Evolutionary conservation across 2,797 vertebrate genomes (phyloP), one percentile per base, ranked within the genome.

Genomic region (Sardinella longiceps): DNA sequence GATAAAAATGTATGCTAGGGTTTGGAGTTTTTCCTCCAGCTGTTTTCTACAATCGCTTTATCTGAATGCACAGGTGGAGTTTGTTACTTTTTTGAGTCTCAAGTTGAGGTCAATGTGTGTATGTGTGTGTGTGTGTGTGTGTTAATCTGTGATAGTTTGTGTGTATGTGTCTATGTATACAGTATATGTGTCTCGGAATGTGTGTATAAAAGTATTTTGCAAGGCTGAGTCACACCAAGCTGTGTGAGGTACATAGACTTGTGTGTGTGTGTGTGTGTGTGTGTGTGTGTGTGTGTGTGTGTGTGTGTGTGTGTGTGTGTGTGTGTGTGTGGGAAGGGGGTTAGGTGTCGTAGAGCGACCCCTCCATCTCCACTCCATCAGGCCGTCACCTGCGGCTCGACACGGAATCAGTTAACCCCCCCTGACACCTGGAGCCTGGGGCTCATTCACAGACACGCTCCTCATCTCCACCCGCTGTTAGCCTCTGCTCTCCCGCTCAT

Each of bases 51-150:
- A 5, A 3, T 33, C 2, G 14, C 14, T 74, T 6, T 10, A 39
- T 74, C 33, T 74, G 66, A 33, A 74, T 74, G 12, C 66, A 33
- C 14, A 15, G 66, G 63, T 28, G 28, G 1, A 33, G 63, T 63
- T n/a, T 63, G 60, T 30, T 25, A 58, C 56, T 23, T 25, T n/a
- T n/a, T n/a, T n/a, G n/a, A n/a, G 56, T 58, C 23, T 25, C 2
- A 23, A 58, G 56, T 58, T 23, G 23, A 23, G 66, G 58, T 30
- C n/a, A 15, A 3, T 37, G 63, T 66, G 28, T 28, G 39, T 45
- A 15, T 15, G 20, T 60, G 15, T 60, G 53, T 84, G 53, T 39
- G 81, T 51, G 28, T 70, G 39, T 81, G 81, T 60, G 58, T 43
- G 5, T 85, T 11, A 77, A 48, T 82, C 28, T 12, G 43, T 81